Conservation (phyloP, 2,113 vertebrate genomes). For the Bungarus multicinctus region DNA sequence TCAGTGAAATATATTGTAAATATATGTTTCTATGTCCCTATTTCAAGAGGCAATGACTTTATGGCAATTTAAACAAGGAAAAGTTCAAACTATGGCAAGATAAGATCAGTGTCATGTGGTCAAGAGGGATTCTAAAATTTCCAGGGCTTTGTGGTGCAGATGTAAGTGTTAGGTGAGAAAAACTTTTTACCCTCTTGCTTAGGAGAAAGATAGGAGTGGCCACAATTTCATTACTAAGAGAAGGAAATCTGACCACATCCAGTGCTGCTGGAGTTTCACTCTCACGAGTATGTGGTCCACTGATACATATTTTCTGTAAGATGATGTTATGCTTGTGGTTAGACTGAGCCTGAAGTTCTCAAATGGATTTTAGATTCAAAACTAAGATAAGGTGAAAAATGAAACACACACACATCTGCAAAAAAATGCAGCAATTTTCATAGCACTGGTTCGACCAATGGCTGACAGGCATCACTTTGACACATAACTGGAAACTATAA, state of each 20-base stretch:
- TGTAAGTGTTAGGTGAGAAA: neutral
- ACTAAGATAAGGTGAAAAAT: too few relatives aligned
- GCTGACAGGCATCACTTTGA: neutral
- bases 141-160: neutral
- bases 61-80: neutral
- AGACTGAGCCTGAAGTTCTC: neutral
- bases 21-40: too few relatives aligned
- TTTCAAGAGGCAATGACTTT: neutral
- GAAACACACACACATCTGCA: neutral
- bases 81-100: neutral
- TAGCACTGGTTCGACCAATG: neutral
- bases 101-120: neutral
- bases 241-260: neutral
- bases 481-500: neutral
- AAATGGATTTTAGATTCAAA: neutral
- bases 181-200: neutral
- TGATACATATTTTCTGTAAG: neutral
- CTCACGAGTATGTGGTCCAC: neutral
- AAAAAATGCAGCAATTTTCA: neutral
- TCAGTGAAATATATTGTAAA: neutral
- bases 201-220: neutral
- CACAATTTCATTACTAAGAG: neutral
- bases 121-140: neutral
- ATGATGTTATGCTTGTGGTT: neutral
- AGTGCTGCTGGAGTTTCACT: neutral